phyloP scores from a whole-genome alignment of 2,888 invertebrate genomes.

The Eucera pruinosa region DNA sequence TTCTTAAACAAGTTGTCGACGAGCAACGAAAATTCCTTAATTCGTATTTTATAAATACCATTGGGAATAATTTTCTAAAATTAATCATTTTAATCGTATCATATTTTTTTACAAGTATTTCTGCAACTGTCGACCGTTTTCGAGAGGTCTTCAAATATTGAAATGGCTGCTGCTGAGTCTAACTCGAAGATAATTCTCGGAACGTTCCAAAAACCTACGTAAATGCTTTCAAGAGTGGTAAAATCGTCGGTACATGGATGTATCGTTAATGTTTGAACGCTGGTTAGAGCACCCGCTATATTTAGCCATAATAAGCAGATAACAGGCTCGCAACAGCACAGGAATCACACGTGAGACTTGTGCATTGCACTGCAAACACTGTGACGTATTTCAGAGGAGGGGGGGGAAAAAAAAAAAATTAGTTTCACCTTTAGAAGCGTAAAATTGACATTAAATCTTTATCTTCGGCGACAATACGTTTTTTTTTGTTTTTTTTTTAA shows the following conservation, averaged over 20 bases:
- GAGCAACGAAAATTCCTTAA: too few species aligned
- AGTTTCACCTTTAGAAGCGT: neutral
- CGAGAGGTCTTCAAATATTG: neutral
- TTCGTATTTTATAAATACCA: too few species aligned
- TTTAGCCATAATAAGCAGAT: constrained; percentile 70
- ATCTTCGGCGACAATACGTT: too few species aligned
- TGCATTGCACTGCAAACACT: constrained; percentile 10
- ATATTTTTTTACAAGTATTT: too few species aligned
- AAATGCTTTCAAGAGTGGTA: neutral
- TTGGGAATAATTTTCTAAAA: too few species aligned
- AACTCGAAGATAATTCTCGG: neutral
- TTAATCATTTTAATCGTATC: too few species aligned
- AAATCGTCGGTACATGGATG: constrained; percentile 36
- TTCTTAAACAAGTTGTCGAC: too few species aligned
- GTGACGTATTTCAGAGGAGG: constrained; percentile 17
- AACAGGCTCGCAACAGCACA: constrained; percentile 52
- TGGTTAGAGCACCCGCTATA: constrained; percentile 68
- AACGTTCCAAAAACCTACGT: neutral
- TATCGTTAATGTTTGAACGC: constrained; percentile 61
- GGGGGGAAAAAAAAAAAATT: too few species aligned
- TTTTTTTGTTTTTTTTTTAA: too few species aligned
- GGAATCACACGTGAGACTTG: constrained; percentile 49
- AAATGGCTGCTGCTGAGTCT: neutral
- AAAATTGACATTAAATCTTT: neutral
- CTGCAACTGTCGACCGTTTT: too few species aligned